Base-by-base conservation (phyloP, 2,113 vertebrate species). In the Tichodroma muraria region DNA sequence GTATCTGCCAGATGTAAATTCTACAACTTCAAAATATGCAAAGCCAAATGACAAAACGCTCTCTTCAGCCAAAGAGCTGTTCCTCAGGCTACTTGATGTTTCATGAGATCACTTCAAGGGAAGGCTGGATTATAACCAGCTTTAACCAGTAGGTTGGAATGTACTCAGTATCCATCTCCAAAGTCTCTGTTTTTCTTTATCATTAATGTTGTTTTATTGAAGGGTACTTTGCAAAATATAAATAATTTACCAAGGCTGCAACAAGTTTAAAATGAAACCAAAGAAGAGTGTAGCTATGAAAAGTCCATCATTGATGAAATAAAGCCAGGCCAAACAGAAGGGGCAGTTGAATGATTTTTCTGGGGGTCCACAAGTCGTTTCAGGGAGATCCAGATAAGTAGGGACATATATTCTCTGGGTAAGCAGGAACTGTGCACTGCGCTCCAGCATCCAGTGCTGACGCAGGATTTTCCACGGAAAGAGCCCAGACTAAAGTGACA, bases 401-500 rank as follows among this genome's bases (percentile, higher is more conserved):
- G 76, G 27, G 42, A 45, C 2, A 0, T 54, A 6, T 12, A 57
- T 68, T 91, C 37, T 68, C 33, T 76, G 73, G 25, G 28, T 75
- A 57, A 68, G 37, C 23, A 70, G 83, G 30, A 73, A 10, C 68
- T 88, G n/a, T 47, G 60, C 33, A 4, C 33, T 88, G 52, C 42
- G 13, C 31, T 63, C 25, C 8, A 3, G 14, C 33, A 45, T 35
- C 83, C 37, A 80, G 30, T 68, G 79, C 71, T 91, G 81, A 65
- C 63, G 23, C 40, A 68, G 61, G 57, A 92, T 93, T 93, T 96
- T 93, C 75, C 56, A 59, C 37, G 52, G 79, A 54, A 94, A 63
- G 35, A 87, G 7, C 60, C 22, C 35, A 93, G 87, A 85, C 66
- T 69, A 77, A 91, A 94, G 64, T 73, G 87, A 93, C 81, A 94